These are phyloP conservation scores for Phoenoteleia sp. DNA, from an alignment of 2,888 invertebrate species.

Conservation along the genomic window DNA sequence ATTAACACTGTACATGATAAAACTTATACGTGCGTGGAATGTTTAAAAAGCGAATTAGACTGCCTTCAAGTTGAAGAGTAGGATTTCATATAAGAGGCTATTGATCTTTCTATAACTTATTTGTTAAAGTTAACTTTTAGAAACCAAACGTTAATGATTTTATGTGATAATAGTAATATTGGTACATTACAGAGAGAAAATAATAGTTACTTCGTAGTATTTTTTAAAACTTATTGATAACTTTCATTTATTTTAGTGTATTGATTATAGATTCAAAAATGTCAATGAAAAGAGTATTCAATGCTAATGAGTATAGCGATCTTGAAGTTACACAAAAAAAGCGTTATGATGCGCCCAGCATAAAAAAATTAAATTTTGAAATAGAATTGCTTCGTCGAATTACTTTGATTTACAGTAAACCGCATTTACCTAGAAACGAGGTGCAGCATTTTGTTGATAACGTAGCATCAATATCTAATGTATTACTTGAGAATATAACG, in stretches of 20 bases:
- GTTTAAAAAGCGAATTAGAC: background rate
- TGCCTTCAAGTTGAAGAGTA: too few species aligned
- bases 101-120: too few species aligned
- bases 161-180: too few species aligned
- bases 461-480: background rate
- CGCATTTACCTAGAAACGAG: conserved; percentile 30
- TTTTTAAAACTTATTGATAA: background rate
- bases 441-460: conserved; percentile 16
- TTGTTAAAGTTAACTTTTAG: too few species aligned
- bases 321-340: background rate
- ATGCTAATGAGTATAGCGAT: background rate
- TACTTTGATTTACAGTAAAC: background rate
- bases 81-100: too few species aligned
- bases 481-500: background rate
- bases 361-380: too few species aligned
- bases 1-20: conserved; percentile 29
- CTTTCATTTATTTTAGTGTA: background rate
- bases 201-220: too few species aligned
- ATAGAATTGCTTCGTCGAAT: background rate
- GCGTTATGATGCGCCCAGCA: too few species aligned
- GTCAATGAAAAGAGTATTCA: background rate
- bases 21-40: conserved; percentile 24
- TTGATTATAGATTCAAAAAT: background rate
- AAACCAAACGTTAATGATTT: too few species aligned
- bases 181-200: too few species aligned